Conservation (phyloP, 2,797 vertebrate species). For the Dendrocincla tyrannina region DNA sequence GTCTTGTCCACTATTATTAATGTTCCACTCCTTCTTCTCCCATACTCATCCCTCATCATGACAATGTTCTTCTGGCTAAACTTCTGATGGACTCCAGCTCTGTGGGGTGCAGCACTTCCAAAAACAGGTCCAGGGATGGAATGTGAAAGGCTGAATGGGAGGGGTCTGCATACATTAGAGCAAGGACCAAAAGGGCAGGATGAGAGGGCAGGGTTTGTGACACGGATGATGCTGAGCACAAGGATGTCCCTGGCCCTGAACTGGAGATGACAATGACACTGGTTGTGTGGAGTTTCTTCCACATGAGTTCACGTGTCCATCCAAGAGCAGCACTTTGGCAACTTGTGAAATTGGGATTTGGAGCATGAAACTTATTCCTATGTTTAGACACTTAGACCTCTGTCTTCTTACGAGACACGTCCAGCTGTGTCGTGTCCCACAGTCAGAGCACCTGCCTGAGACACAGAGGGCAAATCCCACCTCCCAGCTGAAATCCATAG, state of each 20-base stretch:
- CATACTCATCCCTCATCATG: not conserved
- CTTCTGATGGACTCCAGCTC: not conserved
- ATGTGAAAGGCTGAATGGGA: not conserved
- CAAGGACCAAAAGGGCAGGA: not conserved
- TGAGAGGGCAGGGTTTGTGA: not conserved
- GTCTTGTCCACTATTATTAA: not conserved
- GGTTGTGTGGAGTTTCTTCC: not conserved
- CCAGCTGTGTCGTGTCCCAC: rapidly evolving
- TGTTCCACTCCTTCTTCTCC: not conserved
- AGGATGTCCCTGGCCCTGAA: rapidly evolving
- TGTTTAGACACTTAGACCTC: conserved; percentile 2
- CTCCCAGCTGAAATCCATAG: not conserved
- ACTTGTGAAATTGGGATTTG: conserved; percentile 32
- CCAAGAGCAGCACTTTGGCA: not conserved
- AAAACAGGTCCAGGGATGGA: not conserved
- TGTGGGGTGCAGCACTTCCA: not conserved
- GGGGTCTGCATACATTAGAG: not conserved
- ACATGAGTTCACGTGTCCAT: not conserved
- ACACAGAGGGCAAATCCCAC: too few species aligned
- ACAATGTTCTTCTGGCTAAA: not conserved
- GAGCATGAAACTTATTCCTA: conserved; percentile 25
- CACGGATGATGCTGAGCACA: not conserved
- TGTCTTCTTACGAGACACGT: not conserved
- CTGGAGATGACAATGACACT: not conserved
- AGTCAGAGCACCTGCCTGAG: not conserved